These are phyloP conservation scores for Dipus sagitta DNA, from an alignment of 2,797 vertebrate genomes.

Conservation along the genomic window DNA sequence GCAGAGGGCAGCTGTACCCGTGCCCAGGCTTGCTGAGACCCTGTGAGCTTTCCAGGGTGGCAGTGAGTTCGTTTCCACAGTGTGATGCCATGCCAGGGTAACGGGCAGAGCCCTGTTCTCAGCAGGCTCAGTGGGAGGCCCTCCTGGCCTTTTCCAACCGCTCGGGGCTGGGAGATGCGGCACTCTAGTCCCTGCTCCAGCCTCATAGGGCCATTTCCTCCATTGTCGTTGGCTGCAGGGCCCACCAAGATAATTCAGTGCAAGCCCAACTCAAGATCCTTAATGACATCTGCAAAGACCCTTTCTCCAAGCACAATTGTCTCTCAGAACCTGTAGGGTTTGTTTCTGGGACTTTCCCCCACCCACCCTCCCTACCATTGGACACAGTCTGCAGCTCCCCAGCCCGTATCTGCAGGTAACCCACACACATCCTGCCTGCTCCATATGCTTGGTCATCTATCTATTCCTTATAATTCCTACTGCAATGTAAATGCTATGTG, in stretches of 20 bases:
- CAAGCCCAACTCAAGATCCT: not conserved
- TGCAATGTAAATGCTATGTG: no score
- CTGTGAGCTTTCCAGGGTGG: not conserved
- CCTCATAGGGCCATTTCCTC: not conserved
- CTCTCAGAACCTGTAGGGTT: not conserved
- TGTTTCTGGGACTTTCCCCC: not conserved
- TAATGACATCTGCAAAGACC: not conserved
- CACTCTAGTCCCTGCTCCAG: not conserved
- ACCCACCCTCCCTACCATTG: not conserved
- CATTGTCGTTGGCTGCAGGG: accelerated
- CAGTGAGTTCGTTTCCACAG: not conserved
- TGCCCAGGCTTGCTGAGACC: not conserved
- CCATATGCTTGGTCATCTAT: not conserved
- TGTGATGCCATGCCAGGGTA: not conserved
- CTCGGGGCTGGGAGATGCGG: not conserved
- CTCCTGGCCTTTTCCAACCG: not conserved
- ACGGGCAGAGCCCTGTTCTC: not conserved
- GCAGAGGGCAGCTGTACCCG: not conserved
- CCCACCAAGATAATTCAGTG: not conserved
- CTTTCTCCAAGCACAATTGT: not conserved
- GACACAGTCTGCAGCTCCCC: no score
- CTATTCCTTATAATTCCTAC: not conserved
- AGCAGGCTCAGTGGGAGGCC: no score
- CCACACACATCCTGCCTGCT: not conserved
- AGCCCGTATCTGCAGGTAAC: not conserved